phyloP scores from a whole-genome alignment of 2,888 invertebrate genomes.

The Caenorhabditis sp. region DNA sequence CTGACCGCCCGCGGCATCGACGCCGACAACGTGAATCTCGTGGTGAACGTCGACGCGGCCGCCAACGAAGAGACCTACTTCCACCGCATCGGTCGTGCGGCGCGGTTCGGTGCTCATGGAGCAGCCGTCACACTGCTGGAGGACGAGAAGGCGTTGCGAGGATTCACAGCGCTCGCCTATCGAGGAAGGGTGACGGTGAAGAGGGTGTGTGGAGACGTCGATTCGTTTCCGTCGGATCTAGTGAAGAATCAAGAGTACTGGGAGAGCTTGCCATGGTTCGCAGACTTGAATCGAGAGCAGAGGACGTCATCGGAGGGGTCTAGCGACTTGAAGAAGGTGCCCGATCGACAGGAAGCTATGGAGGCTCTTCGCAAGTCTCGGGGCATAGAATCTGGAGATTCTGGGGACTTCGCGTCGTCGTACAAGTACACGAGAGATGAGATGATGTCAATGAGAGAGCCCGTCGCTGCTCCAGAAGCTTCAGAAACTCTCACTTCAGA shows the following conservation, averaged over 20 bases:
- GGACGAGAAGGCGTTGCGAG: conserved; percentile 39
- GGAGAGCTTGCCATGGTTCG: conserved; percentile 32
- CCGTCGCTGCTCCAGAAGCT: background rate
- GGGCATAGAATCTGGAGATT: conserved; percentile 3
- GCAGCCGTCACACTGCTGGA: conserved; percentile 75
- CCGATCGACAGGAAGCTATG: conserved; percentile 33
- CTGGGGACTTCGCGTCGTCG: background rate
- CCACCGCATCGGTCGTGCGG: conserved; percentile 96
- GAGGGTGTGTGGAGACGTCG: conserved; percentile 1
- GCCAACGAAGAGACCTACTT: conserved; percentile 90
- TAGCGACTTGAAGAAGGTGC: conserved; percentile 44
- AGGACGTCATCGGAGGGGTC: background rate
- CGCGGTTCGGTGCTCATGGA: conserved; percentile 88
- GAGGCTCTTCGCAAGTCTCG: conserved; percentile 21
- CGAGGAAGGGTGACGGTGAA: conserved; percentile 49
- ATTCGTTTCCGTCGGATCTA: conserved; percentile 47
- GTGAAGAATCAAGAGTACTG: conserved; percentile 43
- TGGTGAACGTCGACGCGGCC: conserved; percentile 94
- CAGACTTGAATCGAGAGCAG: conserved; percentile 5
- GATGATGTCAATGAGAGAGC: conserved; percentile 28
- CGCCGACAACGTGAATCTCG: conserved; percentile 93
- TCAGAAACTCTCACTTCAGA: background rate
- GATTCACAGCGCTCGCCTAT: conserved; percentile 58
- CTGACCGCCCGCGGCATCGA: conserved; percentile 94
- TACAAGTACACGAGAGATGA: conserved; percentile 32